Base-by-base conservation (phyloP, 1,140 invertebrate species). In the Listronotus oregonensis region DNA sequence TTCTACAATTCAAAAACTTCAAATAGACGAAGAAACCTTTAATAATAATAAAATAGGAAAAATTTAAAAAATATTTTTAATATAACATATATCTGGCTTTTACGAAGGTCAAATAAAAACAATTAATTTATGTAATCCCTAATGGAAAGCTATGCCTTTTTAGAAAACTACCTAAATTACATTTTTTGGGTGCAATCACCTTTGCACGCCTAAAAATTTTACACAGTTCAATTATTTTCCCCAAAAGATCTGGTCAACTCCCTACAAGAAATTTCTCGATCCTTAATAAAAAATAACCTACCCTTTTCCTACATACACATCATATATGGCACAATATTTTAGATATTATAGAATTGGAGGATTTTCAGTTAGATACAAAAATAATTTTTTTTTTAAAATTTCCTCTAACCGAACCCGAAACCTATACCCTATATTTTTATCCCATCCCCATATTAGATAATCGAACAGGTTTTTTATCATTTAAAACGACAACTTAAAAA, bases 1-100 rank as follows among this genome's bases (percentile, higher is more conserved):
- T 47, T 9, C 63, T 10, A 64, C 60, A 9, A 42, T 62, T 14
- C 43, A 65, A 59, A 59, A 58, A 49, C 32, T 65, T 37, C 32
- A 65, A 65, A 47, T 59, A 12, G 63, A 65, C 32, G 55, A 65
- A 42, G 42, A 52, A 39, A 66, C 57, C 9, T 66, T 61, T 47
- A 64, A 64, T 52, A 43, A 64, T 18, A 40, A 56, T 43, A 40
- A 27, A 27, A 3, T 64, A 3, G n/a, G 57, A 39, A 43, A 32
- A 32, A 64, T 57, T 39, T 3, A 67, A 42, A 39, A 64, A n/a
- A 15, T 59, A 7, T 49, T 10, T 27, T 3, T 46, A 34, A 61
- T n/a, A 34, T 54, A 10, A 9, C 17, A 14, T 17, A 51, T 12
- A 34, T 37, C 8, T 37, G 34, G 34, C 11, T 37, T 37, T 37